Base-by-base conservation (phyloP, 2,113 vertebrate species). In the Thymallus thymallus region DNA sequence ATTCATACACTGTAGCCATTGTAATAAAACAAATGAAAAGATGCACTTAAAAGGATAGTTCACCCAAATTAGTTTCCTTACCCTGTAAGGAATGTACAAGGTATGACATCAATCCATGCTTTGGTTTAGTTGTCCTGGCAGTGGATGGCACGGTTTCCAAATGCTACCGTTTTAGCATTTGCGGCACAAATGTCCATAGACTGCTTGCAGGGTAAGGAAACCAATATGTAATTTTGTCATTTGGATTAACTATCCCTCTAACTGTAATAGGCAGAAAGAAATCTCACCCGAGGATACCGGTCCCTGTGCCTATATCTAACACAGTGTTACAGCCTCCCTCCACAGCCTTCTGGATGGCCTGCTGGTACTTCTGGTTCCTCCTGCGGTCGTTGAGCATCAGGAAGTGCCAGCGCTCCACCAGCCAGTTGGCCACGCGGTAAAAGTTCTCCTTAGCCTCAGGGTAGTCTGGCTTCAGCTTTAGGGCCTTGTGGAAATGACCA, bases 341-440 rank as follows among this genome's bases (percentile, higher is more conserved):
- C 41, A 98, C 93, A 0, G 96, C 96, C 1, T 90, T 95, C 86
- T 96, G 93, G 51, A 99, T 95, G 35, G 98, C 98, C 77, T 92
- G 92, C 20, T 95, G 93, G 85, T 98, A 99, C 71, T 94, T 90
- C n/a, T 80, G 86, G 83, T 99, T 64, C 35, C 35, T 41, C 35
- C 7, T 41, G 9, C 35, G 35, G 9, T 41, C 35, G 2, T 99
- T 97, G 0, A 99, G 96, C 98, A 99, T 99, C 26, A 98, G 88
- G 89, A 98, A 99, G 81, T 99, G 98, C 98, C 98, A 99, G 68
- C 97, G 96, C 75, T 99, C 97, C 78, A 99, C 97, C 80, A 99
- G 89, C 96, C 97, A 99, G 91, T 98, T 99, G 1, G 97, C 96
- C 78, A 98, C 96, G 0, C 96, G 94, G 83, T 98, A 96, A 83